These are phyloP conservation scores for Cheilinus undulatus DNA, from an alignment of 2,113 vertebrate species.

Conservation along the genomic window DNA sequence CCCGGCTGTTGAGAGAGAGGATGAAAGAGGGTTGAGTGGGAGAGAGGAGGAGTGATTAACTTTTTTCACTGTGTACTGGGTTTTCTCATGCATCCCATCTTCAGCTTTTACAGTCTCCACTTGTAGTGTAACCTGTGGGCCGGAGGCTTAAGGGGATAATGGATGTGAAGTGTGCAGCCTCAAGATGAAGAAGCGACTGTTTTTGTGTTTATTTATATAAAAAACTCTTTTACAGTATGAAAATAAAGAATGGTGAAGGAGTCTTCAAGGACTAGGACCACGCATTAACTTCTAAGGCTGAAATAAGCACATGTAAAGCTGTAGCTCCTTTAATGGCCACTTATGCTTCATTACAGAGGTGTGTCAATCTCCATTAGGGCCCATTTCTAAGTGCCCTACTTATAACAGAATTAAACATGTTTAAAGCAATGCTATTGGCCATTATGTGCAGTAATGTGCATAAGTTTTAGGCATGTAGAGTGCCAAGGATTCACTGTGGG, in stretches of 20 bases:
- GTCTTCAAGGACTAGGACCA: background rate
- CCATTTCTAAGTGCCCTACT: background rate
- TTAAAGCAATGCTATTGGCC: background rate
- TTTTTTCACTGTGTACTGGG: constrained; percentile 1
- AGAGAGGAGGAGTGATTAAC: background rate
- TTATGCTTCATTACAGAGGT: too few species aligned
- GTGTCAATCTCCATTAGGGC: background rate
- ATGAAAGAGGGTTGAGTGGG: constrained; percentile 1
- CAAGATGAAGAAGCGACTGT: constrained; percentile 11
- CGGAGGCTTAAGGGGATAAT: constrained; percentile 8
- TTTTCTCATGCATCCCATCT: constrained; percentile 30
- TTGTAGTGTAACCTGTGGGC: constrained; percentile 24
- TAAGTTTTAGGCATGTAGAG: too few species aligned
- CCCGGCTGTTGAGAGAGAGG: constrained; percentile 1
- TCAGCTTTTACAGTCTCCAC: background rate
- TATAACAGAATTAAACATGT: background rate
- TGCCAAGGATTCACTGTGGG: too few species aligned
- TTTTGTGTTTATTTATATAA: background rate
- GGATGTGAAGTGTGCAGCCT: background rate
- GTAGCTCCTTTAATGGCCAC: background rate
- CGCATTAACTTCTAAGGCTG: background rate
- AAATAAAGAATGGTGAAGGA: constrained; percentile 6
- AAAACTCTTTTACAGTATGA: background rate
- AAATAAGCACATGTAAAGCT: background rate
- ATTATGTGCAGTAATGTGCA: too few species aligned